Conservation (phyloP, 2,888 invertebrate species). For the Holacanthella duospinosa region DNA sequence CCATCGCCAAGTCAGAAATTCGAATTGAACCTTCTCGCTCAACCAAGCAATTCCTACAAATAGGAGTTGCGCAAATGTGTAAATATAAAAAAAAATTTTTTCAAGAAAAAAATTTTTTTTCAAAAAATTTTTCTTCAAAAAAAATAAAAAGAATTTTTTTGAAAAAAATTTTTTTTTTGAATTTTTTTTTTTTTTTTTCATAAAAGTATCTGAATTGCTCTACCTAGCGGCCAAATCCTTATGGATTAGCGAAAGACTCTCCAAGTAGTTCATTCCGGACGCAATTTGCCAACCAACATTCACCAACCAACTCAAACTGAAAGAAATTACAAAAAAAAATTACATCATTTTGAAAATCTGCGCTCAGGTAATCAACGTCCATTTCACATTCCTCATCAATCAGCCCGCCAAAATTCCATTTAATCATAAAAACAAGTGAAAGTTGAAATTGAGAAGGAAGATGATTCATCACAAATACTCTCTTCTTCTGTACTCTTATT, state of each 20-base stretch:
- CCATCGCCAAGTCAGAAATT: constrained; percentile 55
- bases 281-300: constrained; percentile 37
- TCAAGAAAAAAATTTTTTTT: not conserved
- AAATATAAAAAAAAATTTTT: not conserved
- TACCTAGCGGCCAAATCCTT: constrained; percentile 38
- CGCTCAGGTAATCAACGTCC: too few species aligned
- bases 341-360: too few species aligned
- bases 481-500: too few species aligned
- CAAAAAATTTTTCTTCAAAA: not conserved
- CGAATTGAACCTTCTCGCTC: constrained; percentile 52
- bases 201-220: too few species aligned
- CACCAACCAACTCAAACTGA: constrained; percentile 34
- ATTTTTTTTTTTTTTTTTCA: too few species aligned
- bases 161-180: too few species aligned
- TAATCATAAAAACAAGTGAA: too few species aligned
- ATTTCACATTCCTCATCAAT: too few species aligned
- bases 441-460: not conserved
- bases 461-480: too few species aligned
- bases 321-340: constrained; percentile 11
- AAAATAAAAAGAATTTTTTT: not conserved
- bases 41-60: constrained; percentile 54
- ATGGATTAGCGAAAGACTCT: constrained; percentile 36
- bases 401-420: too few species aligned
- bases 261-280: constrained; percentile 38
- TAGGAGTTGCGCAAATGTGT: constrained; percentile 9